Conservation (phyloP, 2,797 vertebrate species). For the Coreius guichenoti region DNA sequence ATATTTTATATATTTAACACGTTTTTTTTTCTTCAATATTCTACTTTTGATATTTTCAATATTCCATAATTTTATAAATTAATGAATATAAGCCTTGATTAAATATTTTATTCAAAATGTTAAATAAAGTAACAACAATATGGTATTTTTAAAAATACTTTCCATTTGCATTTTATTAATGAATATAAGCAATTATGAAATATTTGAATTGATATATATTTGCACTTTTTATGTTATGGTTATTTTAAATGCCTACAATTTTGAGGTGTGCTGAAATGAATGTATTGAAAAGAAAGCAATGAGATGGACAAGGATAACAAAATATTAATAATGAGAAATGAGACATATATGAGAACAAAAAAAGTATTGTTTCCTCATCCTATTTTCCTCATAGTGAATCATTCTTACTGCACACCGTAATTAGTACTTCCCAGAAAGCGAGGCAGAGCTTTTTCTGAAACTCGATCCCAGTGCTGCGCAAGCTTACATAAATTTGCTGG, state of each 20-base stretch:
- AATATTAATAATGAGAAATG: neutral
- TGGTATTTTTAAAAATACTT: neutral
- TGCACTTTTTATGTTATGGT: neutral
- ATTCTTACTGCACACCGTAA: conserved; percentile 29
- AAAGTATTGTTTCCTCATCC: conserved; percentile 7
- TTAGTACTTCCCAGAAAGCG: conserved; percentile 45
- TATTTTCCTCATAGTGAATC: conserved; percentile 6
- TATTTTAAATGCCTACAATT: neutral
- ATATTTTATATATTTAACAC: neutral
- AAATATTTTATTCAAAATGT: neutral
- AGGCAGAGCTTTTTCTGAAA: conserved; percentile 48
- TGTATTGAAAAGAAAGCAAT: conserved; percentile 7
- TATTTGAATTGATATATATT: neutral
- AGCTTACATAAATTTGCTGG: conserved; percentile 20
- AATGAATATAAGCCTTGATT: neutral
- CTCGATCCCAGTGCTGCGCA: neutral
- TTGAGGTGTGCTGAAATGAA: neutral
- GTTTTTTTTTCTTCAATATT: neutral
- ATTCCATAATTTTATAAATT: neutral
- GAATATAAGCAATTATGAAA: neutral
- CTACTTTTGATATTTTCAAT: neutral
- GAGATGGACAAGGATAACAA: neutral
- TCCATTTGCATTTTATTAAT: neutral
- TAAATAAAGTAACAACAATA: neutral
- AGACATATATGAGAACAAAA: neutral